Evolutionary conservation across 2,888 invertebrate species (phyloP), one percentile per base, ranked within the genome.

Genomic region (Metallyticus violacea): DNA sequence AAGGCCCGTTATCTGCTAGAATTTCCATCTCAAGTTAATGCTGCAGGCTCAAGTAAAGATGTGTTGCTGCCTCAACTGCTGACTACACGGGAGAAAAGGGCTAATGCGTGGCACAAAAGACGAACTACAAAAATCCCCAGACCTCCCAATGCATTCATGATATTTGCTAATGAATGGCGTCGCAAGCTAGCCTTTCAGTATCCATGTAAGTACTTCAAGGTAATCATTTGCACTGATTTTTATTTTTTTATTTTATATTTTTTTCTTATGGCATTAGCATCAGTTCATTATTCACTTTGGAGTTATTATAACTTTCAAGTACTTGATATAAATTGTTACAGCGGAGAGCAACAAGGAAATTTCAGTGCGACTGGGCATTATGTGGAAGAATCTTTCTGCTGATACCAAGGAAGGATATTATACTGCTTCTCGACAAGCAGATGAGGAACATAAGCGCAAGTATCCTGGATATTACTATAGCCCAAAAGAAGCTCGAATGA

Each of bases 141-240:
- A 85, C 93, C 93, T 7, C 92, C 92, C 1, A 93, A 93, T 90
- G 93, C 93, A 4, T 93, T 93, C 89, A 93, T 93, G 93, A 91
- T 93, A 85, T 93, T 93, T 89, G 92, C 93, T 1, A 92, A 92
- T 88, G 92, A 93, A 89, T 92, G 92, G 92, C 90, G 93, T 77
- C 91, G 91, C 86, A 92, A 92, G 89, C 89, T 93, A 81, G 91
- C 92, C 6, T 89, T 90, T 6, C 91, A 93, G 89, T 90, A 92
- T 90, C 92, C 92, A 86, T 89, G 92, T 91, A 89, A 88, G 88
- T 87, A 29, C 15, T 25, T 26, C 0, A 62, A 62, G 7, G 6
- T 15, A 62, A 15, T 4, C 3, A 62, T 62, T 1, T 62, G 15
- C 6, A 29, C 29, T 6, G 29, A 29, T 29, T 29, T 29, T 29